These are phyloP conservation scores for Malurus splendens DNA, from an alignment of 2,797 vertebrate species.

Conservation along the genomic window DNA sequence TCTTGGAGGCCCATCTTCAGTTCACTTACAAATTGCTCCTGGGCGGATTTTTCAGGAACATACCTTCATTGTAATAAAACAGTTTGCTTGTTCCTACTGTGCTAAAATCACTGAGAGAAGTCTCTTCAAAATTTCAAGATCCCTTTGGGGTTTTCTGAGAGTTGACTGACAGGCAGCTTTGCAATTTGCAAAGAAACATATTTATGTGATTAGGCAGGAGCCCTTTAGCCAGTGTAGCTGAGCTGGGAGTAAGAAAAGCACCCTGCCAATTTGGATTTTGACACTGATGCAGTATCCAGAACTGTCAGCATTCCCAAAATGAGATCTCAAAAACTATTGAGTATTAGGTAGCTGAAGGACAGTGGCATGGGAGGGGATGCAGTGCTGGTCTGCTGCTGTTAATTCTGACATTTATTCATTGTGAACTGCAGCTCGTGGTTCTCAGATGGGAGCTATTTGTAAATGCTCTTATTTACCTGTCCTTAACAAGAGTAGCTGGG, in stretches of 20 bases:
- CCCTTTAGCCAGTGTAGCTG: background rate
- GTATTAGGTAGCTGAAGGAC: background rate
- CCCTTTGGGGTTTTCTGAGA: background rate
- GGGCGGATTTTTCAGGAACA: background rate
- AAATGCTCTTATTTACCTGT: background rate
- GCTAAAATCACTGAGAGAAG: background rate
- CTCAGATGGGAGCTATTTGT: background rate
- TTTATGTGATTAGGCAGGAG: constrained; percentile 5
- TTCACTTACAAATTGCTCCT: background rate
- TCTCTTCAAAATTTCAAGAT: background rate
- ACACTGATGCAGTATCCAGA: background rate
- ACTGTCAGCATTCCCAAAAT: background rate
- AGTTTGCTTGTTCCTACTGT: background rate
- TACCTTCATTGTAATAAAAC: background rate
- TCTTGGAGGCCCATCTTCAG: background rate
- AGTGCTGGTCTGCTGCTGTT: background rate
- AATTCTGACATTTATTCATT: background rate
- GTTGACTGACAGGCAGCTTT: background rate
- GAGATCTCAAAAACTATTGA: constrained; percentile 6
- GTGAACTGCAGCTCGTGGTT: background rate
- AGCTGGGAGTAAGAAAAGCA: background rate
- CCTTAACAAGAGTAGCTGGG: background rate
- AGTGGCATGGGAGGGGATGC: background rate
- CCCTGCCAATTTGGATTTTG: constrained; percentile 2
- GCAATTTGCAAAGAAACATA: background rate